Evolutionary conservation across 2,797 vertebrate genomes (phyloP).

Genomic region (Pseudochirops corinnae): DNA sequence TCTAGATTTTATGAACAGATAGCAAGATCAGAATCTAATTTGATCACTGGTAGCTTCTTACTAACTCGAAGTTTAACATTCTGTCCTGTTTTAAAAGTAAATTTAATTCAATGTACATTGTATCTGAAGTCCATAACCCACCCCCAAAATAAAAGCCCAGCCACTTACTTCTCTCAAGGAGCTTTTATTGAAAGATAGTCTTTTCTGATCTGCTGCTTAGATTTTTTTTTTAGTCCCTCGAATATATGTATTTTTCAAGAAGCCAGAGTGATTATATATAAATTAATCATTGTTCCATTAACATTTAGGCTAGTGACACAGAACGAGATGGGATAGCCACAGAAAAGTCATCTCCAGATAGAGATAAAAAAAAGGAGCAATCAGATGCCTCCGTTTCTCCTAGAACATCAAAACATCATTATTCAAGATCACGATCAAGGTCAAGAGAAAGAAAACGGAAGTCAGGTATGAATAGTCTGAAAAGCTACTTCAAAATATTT

Average conservation of each 20-base stretch:
- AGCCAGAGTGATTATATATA: neutral
- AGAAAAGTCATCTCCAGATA: slow-evolving; percentile 89
- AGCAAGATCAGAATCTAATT: neutral
- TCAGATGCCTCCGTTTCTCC: slow-evolving; percentile 93
- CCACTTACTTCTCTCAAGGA: slow-evolving; percentile 23
- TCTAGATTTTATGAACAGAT: neutral
- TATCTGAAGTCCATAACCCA: neutral
- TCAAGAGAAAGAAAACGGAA: slow-evolving; percentile 93
- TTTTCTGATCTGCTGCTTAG: slow-evolving; percentile 5
- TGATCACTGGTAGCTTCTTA: neutral
- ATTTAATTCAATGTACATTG: neutral
- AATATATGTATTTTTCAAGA: neutral
- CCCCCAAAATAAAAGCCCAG: neutral
- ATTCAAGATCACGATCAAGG: slow-evolving; percentile 94
- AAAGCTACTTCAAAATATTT: neutral
- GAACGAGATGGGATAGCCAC: slow-evolving; percentile 88
- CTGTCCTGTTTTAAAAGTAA: neutral
- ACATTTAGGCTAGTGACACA: slow-evolving; percentile 90
- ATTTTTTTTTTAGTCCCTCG: slow-evolving; percentile 31
- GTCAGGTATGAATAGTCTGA: slow-evolving; percentile 84
- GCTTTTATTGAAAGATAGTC: neutral
- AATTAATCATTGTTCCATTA: slow-evolving; percentile 44
- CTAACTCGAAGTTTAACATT: neutral
- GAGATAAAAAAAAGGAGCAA: slow-evolving; percentile 90
- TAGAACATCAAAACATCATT: slow-evolving; percentile 93